phyloP scores from a whole-genome alignment of 37 sponge, comb jelly and placozoan genomes.

The Lycopodina hypogea region DNA sequence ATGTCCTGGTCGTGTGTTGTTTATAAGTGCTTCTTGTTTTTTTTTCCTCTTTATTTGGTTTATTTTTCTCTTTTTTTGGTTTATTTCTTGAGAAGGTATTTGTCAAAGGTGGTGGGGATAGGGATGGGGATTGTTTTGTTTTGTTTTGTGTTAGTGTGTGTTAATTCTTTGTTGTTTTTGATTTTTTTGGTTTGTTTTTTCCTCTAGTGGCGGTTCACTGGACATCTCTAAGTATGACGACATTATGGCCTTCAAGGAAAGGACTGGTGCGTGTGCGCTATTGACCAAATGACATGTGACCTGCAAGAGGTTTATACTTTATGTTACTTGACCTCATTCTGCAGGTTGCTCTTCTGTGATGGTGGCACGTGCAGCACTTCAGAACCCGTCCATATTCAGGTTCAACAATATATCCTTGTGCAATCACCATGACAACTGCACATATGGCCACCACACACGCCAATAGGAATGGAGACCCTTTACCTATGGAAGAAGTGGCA shows the following conservation, averaged over 20 bases:
- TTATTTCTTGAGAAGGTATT: no score
- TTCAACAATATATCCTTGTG: conserved; percentile 7
- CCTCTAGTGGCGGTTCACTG: conserved; percentile 75
- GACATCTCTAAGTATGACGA: conserved; percentile 63
- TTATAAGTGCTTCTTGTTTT: no score
- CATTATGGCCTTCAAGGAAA: conserved; percentile 40
- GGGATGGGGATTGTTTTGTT: no score
- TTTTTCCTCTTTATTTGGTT: no score
- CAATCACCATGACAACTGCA: background rate
- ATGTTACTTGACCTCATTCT: background rate
- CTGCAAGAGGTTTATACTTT: no score
- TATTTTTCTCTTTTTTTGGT: no score
- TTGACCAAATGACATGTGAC: no score
- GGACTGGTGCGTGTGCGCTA: conserved; percentile 40
- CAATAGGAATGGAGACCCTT: conserved; percentile 64
- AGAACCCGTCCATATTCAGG: conserved; percentile 95
- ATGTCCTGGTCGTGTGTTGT: no score
- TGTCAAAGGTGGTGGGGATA: no score
- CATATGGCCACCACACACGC: background rate
- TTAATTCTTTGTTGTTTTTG: no score
- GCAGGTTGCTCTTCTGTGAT: conserved; percentile 81
- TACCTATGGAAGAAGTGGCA: conserved; percentile 62
- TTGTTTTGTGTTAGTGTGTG: no score
- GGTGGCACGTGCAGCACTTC: conserved; percentile 93
- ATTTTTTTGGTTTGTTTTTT: background rate